These are phyloP conservation scores for Arion vulgaris DNA, from an alignment of 1,140 invertebrate genomes.

Conservation along the genomic window DNA sequence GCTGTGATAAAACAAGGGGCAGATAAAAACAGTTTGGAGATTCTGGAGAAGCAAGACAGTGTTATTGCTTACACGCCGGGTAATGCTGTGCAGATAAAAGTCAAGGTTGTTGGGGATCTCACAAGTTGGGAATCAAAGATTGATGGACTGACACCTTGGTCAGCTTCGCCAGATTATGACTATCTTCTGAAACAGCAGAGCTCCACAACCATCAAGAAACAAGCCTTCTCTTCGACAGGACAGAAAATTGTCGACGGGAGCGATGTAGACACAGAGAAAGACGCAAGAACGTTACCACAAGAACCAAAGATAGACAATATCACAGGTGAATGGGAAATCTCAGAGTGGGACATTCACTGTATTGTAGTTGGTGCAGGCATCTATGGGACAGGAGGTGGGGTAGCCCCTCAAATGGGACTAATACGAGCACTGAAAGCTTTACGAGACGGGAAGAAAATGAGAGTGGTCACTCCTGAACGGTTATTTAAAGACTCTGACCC, in stretches of 20 bases:
- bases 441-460: conserved; percentile 57
- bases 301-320: conserved; percentile 44
- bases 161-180: background rate
- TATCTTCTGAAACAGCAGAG: background rate
- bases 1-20: conserved; percentile 52
- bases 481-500: conserved; percentile 45
- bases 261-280: conserved; percentile 31
- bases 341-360: conserved; percentile 63
- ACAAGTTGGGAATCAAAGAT: background rate
- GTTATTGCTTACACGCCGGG: conserved; percentile 62
- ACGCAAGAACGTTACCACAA: conserved; percentile 19
- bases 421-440: conserved; percentile 50
- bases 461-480: conserved; percentile 52
- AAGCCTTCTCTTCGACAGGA: conserved; percentile 30
- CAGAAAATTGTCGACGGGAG: background rate
- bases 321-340: conserved; percentile 63
- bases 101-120: conserved; percentile 58
- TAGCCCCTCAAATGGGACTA: conserved; percentile 58
- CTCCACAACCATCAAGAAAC: conserved; percentile 1
- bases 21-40: conserved; percentile 42
- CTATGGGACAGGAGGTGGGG: conserved; percentile 66
- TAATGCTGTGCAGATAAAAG: conserved; percentile 55
- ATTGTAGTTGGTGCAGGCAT: conserved; percentile 65
- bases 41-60: conserved; percentile 55
- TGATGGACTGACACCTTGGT: background rate